phyloP scores from a whole-genome alignment of 2,797 vertebrate species.

The Tadarida brasiliensis region DNA sequence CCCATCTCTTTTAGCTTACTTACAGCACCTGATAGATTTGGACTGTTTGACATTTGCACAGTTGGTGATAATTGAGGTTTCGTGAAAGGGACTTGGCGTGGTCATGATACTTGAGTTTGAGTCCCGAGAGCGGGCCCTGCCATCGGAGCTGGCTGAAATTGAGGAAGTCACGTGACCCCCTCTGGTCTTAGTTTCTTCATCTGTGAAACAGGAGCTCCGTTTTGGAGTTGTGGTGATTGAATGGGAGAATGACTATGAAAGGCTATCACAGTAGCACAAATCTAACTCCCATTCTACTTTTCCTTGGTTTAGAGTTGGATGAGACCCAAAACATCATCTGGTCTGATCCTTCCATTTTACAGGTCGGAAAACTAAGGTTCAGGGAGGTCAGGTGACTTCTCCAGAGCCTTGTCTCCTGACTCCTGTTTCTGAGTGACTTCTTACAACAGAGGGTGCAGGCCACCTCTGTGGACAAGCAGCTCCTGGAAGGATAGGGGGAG shows the following conservation, averaged over 20 bases:
- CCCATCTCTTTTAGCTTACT: not conserved
- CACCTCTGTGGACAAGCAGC: not conserved
- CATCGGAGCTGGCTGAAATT: not conserved
- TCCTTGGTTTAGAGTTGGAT: not conserved
- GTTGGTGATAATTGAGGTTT: not conserved
- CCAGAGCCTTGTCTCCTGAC: not conserved
- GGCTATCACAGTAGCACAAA: not conserved
- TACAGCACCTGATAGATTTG: not conserved
- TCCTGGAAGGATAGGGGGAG: not conserved
- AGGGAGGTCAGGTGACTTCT: not conserved
- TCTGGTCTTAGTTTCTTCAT: not conserved
- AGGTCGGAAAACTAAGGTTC: not conserved
- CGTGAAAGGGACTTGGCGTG: not conserved
- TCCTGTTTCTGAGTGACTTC: conserved; percentile 1
- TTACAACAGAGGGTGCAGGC: not conserved
- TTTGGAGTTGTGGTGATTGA: not conserved
- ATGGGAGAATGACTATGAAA: not conserved
- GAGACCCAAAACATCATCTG: not conserved
- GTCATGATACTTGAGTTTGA: not conserved
- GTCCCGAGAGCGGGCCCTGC: not conserved
- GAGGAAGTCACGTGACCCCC: not conserved
- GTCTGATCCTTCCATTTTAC: not conserved
- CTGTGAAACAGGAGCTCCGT: not conserved
- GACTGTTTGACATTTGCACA: not conserved
- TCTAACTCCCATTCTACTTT: not conserved